Base-by-base conservation (phyloP, 2,797 vertebrate species). In the Pseudochromis fuscus region DNA sequence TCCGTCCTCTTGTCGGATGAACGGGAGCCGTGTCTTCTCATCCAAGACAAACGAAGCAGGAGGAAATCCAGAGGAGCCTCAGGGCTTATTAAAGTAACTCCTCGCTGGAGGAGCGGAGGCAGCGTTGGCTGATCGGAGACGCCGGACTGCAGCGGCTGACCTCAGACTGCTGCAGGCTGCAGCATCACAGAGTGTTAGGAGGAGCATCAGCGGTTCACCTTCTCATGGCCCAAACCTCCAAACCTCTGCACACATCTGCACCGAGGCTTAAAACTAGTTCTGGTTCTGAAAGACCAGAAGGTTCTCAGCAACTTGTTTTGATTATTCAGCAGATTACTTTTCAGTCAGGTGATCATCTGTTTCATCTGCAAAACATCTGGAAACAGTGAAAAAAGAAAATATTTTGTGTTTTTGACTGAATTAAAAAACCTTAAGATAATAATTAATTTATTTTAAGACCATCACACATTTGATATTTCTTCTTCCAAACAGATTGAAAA, bases 111-210 rank as follows among this genome's bases (percentile, higher is more conserved):
- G 30, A 24, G 45, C 8, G 23, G 63, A 60, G 30, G 55, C 40
- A n/a, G 44, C 60, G 48, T 21, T 21, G 56, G 18, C n/a, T n/a
- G n/a, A n/a, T 37, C 37, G n/a, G 56, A 66, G 70, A 25, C 48
- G 42, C 72, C 31, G 62, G 59, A 38, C 52, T 30, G 55, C 62
- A 40, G 67, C 51, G 60, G 69, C 13, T 66, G 65, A 35, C 16
- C 56, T 10, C 66, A 53, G 30, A 7, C 58, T 71, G 51, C 78
- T 50, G 67, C 62, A 6, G 52, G 56, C 77, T 72, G 75, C 83
- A 65, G 72, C 79, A 72, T 70, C 78, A 56, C 45, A 37, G 51
- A 5, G 52, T 4, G 61, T 84, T 70, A 89, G 90, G 88, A 89
- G 90, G 88, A 53, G 87, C 84, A 31, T 57, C 62, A 27, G 31